Evolutionary conservation across 2,888 invertebrate genomes (phyloP).

Genomic region (Cetonia aurata): DNA sequence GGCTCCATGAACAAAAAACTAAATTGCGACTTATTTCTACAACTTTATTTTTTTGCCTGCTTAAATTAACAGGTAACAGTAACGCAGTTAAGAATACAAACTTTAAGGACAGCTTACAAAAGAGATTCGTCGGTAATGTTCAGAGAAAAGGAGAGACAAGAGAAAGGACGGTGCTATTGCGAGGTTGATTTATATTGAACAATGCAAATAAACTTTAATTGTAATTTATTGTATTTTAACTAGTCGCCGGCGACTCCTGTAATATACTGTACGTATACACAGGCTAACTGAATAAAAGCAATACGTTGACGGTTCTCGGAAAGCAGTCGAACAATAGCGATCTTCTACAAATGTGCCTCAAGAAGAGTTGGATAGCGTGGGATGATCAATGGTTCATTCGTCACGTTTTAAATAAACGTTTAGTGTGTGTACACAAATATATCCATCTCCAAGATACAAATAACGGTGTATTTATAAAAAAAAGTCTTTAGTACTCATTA

Average conservation of each 20-base stretch:
- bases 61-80: slow-evolving; percentile 14
- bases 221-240: slow-evolving; percentile 48
- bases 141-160: neutral
- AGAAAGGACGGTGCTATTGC: slow-evolving; percentile 15
- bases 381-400: slow-evolving; percentile 42
- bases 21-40: slow-evolving; percentile 21
- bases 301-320: slow-evolving; percentile 39
- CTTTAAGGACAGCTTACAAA: neutral
- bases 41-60: slow-evolving; percentile 17
- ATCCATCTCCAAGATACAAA: slow-evolving; percentile 1
- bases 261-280: slow-evolving; percentile 20
- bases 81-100: slow-evolving; percentile 1
- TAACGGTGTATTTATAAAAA: neutral
- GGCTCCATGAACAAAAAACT: neutral
- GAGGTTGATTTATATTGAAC: slow-evolving; percentile 40
- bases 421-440: slow-evolving; percentile 1
- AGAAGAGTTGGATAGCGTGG: slow-evolving; percentile 23
- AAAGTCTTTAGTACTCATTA: neutral
- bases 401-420: slow-evolving; percentile 36
- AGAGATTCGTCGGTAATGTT: slow-evolving; percentile 6
- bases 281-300: slow-evolving; percentile 28
- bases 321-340: slow-evolving; percentile 39
- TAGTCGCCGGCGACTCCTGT: slow-evolving; percentile 40
- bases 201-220: slow-evolving; percentile 46
- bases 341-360: slow-evolving; percentile 38